Evolutionary conservation across 1,140 invertebrate species (phyloP).

Genomic region (Mizuhopecten yessoensis): DNA sequence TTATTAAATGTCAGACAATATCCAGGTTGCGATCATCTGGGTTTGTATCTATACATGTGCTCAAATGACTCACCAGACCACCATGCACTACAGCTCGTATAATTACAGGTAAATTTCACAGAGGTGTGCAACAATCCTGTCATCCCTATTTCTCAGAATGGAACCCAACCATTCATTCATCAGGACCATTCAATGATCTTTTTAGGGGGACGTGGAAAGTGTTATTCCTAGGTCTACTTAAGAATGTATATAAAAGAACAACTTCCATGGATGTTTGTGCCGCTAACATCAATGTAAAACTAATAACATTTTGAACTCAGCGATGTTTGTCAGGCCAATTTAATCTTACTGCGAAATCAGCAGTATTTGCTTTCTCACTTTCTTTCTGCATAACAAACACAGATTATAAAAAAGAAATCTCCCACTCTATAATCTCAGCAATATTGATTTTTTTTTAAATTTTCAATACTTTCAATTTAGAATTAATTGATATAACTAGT

Average conservation of each 20-base stretch:
- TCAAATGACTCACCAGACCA: slow-evolving; percentile 12
- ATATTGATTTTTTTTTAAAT: background rate
- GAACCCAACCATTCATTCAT: background rate
- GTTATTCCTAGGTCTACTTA: background rate
- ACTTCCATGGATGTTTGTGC: background rate
- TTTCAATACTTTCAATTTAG: background rate
- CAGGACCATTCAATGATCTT: background rate
- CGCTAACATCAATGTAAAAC: background rate
- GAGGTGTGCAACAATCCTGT: background rate
- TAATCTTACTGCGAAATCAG: background rate
- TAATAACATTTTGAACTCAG: background rate
- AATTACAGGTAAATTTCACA: slow-evolving; percentile 13
- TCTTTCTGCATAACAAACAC: background rate
- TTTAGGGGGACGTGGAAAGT: background rate
- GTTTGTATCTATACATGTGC: background rate
- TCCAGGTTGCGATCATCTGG: background rate
- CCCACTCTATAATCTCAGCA: background rate
- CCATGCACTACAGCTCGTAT: background rate
- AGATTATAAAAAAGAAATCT: background rate
- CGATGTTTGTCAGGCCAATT: background rate
- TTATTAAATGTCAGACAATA: slow-evolving; percentile 29
- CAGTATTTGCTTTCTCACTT: background rate
- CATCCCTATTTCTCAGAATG: background rate
- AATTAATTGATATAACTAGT: too few species aligned
- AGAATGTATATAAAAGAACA: background rate